These are phyloP conservation scores for Eptesicus fuscus DNA, from an alignment of 2,113 vertebrate genomes.

Conservation along the genomic window DNA sequence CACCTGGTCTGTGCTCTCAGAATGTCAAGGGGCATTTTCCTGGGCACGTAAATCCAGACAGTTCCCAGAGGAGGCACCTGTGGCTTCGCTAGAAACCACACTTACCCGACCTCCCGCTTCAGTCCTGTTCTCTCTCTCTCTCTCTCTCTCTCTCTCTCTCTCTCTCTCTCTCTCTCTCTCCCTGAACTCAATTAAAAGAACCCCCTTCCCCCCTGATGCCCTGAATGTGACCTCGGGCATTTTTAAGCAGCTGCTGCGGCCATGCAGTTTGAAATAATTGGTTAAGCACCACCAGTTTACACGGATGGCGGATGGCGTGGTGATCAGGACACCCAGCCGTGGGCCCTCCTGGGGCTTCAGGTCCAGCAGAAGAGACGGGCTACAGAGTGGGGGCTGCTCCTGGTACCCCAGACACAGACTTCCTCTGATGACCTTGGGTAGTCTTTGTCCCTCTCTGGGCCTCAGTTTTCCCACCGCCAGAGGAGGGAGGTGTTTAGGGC, in stretches of 20 bases:
- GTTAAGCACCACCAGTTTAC: neutral
- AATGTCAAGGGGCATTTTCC: neutral
- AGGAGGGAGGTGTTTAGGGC: neutral
- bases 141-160: neutral
- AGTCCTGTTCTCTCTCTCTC: neutral
- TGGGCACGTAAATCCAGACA: neutral
- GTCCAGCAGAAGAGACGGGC: neutral
- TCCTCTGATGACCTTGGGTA: neutral
- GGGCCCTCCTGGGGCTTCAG: neutral
- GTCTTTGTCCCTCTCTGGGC: neutral
- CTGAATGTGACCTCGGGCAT: neutral
- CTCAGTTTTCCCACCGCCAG: neutral
- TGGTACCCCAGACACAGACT: neutral
- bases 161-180: neutral
- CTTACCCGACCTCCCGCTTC: rapidly evolving
- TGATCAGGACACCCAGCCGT: neutral
- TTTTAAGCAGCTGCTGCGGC: neutral
- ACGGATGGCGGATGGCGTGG: neutral
- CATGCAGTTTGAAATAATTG: neutral
- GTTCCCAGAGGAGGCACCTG: neutral
- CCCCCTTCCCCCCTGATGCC: neutral
- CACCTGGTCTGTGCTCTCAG: neutral
- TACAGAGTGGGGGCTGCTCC: rapidly evolving
- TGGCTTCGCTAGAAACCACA: neutral
- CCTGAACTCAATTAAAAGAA: neutral